These are phyloP conservation scores for Sceliomorpha sp. DNA, from an alignment of 2,888 invertebrate genomes.

Conservation along the genomic window DNA sequence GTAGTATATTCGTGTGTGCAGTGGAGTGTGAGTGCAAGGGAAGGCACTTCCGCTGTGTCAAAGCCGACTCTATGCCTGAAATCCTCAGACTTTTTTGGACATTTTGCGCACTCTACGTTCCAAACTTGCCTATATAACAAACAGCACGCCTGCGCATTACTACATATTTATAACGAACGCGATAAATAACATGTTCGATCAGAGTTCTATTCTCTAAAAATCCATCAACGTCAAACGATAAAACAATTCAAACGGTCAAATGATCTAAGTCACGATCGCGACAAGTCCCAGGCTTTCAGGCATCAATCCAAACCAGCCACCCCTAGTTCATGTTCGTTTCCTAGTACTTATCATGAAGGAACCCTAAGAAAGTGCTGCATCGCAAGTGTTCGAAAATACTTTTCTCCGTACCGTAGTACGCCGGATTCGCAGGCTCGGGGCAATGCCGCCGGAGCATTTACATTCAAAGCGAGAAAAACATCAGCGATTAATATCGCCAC, in stretches of 20 bases:
- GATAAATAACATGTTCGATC: too few relatives aligned
- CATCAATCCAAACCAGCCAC: conserved; percentile 69
- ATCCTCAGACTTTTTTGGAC: conserved; percentile 32
- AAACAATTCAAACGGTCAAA: too few relatives aligned
- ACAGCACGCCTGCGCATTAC: not conserved
- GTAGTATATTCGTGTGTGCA: conserved; percentile 64
- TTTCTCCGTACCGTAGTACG: not conserved
- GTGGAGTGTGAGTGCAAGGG: conserved; percentile 77
- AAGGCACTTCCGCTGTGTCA: conserved; percentile 79
- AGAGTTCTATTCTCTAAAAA: too few relatives aligned
- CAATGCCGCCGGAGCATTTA: conserved; percentile 3
- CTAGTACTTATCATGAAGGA: conserved; percentile 53
- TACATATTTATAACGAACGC: not conserved
- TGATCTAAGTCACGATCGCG: too few relatives aligned
- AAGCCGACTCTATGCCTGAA: conserved; percentile 54
- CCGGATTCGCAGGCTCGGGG: conserved; percentile 5
- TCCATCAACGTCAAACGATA: too few relatives aligned
- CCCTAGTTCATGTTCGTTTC: conserved; percentile 62
- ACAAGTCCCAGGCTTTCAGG: conserved; percentile 59
- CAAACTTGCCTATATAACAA: too few relatives aligned
- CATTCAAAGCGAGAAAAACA: conserved; percentile 7
- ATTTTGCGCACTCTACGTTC: conserved; percentile 13
- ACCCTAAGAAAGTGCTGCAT: conserved; percentile 54
- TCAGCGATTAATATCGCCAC: conserved; percentile 38
- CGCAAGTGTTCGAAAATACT: conserved; percentile 13